phyloP scores from a whole-genome alignment of 2,113 vertebrate species.

The Channa argus region DNA sequence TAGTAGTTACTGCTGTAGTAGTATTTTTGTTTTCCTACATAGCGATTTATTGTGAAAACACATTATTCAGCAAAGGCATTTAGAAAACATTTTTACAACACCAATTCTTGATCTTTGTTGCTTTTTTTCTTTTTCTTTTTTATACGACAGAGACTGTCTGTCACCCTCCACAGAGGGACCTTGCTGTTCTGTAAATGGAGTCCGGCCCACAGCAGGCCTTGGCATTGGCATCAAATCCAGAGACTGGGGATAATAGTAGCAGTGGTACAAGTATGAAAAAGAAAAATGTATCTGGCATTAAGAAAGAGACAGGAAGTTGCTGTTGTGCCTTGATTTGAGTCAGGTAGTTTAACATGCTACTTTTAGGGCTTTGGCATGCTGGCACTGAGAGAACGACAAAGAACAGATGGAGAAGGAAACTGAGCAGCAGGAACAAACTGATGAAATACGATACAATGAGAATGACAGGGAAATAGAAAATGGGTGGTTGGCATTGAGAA shows the following conservation, averaged over 20 bases:
- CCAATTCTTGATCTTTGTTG: too few relatives aligned
- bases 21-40: too few relatives aligned
- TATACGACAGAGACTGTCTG: constrained; percentile 28
- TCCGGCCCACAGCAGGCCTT: constrained; percentile 35
- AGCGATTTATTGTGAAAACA: too few relatives aligned
- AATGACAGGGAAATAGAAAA: constrained; percentile 28
- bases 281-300: constrained; percentile 45
- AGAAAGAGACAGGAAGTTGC: constrained; percentile 26
- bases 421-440: constrained; percentile 29
- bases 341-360: constrained; percentile 42
- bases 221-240: constrained; percentile 22
- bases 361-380: constrained; percentile 36
- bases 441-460: constrained; percentile 44
- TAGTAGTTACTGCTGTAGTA: too few relatives aligned
- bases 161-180: constrained; percentile 47
- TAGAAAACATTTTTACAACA: too few relatives aligned
- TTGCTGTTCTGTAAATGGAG: constrained; percentile 56
- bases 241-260: background rate
- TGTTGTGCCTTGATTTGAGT: constrained; percentile 41
- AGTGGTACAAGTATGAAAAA: constrained; percentile 34
- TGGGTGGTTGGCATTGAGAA: constrained; percentile 35
- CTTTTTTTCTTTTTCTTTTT: background rate
- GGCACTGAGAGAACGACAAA: constrained; percentile 21
- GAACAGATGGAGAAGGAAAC: constrained; percentile 58
- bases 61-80: too few relatives aligned